Base-by-base conservation (phyloP, 2,888 invertebrate genomes). In the Ypsolopha sequella region DNA sequence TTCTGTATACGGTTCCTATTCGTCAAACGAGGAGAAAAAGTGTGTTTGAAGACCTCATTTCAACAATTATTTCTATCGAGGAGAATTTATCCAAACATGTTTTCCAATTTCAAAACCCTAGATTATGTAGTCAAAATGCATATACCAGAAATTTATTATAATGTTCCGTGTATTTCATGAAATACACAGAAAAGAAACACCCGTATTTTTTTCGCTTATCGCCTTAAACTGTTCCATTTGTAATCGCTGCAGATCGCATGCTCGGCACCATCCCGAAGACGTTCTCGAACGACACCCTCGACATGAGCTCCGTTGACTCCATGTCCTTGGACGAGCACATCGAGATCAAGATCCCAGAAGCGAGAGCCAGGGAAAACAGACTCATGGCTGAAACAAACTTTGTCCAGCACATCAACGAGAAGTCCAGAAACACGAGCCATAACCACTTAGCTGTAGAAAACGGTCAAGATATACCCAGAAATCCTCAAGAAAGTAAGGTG, bases 261-360 rank as follows among this genome's bases (percentile, higher is more conserved):
- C 65, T 86, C 53, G 86, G 86, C 56, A 81, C 82, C 52, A 86
- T 87, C 61, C 87, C 87, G 55, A 86, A 86, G 60, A 76, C 82
- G 9, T 81, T 87, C 68, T 89, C 89, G 58, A 90, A 90, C 60
- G 91, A 90, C 60, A 91, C 91, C 6, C 70, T 91, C 51, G 87
- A 87, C 60, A 65, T 87, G 53, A 90, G 90, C 60, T 91, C 91
- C 45, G 86, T 91, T 49, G 91, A 91, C 59, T 90, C 90, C 51
- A 88, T 90, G 64, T 90, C 90, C 0, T 65, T 85, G 53, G 88
- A 88, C 59, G 88, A 89, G 54, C 90, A 90, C 62, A 89, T 90
- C 38, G 89, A 89, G 61, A 89, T 89, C 61, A 88, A 88, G 58
- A 88, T 77, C 80, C 92, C 67, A 58, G 89, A 78, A 60, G 64